Conservation (phyloP, 1,140 invertebrate species). For the Polypedilum vanderplanki region DNA sequence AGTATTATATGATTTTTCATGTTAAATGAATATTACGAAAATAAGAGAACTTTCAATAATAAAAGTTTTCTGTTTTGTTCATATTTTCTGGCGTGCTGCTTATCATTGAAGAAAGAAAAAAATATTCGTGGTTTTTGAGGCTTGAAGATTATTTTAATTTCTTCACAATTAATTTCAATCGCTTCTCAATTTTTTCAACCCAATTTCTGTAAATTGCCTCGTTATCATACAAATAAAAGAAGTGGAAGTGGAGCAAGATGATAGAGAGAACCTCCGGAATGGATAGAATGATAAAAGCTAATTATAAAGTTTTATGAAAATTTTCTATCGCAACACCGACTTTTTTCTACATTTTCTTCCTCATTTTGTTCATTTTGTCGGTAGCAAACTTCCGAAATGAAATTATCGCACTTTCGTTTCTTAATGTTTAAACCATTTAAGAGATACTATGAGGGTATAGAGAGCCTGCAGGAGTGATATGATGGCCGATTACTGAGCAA, state of each 20-base stretch:
- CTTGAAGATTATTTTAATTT: too few relatives aligned
- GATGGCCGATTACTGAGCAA: neutral
- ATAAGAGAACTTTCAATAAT: too few relatives aligned
- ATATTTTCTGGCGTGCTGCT: neutral
- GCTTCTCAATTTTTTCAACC: too few relatives aligned
- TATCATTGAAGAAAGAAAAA: neutral
- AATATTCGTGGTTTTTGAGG: too few relatives aligned
- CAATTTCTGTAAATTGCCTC: too few relatives aligned
- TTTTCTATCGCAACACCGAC: neutral
- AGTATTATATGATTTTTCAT: too few relatives aligned
- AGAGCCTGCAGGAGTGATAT: neutral
- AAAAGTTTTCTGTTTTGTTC: neutral
- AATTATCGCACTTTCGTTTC: neutral
- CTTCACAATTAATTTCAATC: too few relatives aligned
- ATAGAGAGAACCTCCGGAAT: neutral
- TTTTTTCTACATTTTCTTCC: neutral
- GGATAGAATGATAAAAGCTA: slow-evolving; percentile 18
- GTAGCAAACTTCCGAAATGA: neutral
- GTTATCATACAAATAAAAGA: too few relatives aligned
- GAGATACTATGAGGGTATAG: neutral
- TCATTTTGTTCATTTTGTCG: neutral
- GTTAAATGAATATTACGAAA: too few relatives aligned
- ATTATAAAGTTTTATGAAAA: slow-evolving; percentile 15
- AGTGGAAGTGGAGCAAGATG: too few relatives aligned
- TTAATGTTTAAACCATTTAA: neutral